phyloP scores from a whole-genome alignment of 2,113 vertebrate genomes.

The Australoheros scitulus region DNA sequence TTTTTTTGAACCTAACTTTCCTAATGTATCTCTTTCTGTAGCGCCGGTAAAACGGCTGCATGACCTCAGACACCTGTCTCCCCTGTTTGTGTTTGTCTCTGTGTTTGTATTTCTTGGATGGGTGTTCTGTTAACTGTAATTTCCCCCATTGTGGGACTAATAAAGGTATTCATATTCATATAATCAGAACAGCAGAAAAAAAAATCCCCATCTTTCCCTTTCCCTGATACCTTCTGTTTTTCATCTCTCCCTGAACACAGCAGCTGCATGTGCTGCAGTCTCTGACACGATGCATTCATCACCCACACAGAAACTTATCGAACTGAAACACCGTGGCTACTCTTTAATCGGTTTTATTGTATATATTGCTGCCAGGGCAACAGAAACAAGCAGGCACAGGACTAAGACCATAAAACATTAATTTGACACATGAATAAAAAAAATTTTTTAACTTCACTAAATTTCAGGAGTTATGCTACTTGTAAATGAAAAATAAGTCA shows the following conservation, averaged over 20 bases:
- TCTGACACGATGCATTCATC: conserved; percentile 19
- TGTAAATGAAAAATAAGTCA: not conserved
- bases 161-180: no score
- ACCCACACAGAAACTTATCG: not conserved
- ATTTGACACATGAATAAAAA: not conserved
- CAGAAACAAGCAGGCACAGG: not conserved
- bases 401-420: not conserved
- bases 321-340: conserved; percentile 31
- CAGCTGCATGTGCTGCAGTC: conserved; percentile 1
- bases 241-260: not conserved
- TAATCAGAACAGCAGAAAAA: no score
- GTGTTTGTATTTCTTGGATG: no score
- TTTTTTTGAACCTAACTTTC: no score
- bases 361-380: not conserved
- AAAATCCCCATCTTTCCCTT: not conserved
- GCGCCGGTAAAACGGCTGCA: no score
- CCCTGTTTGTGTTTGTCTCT: no score
- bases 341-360: conserved; percentile 34
- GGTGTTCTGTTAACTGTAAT: no score
- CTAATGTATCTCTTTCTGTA: no score
- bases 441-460: not conserved
- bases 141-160: no score
- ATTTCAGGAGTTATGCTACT: not conserved
- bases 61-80: no score
- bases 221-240: not conserved